Evolutionary conservation across 2,113 vertebrate species (phyloP).

Genomic region (Zapus hudsonius): DNA sequence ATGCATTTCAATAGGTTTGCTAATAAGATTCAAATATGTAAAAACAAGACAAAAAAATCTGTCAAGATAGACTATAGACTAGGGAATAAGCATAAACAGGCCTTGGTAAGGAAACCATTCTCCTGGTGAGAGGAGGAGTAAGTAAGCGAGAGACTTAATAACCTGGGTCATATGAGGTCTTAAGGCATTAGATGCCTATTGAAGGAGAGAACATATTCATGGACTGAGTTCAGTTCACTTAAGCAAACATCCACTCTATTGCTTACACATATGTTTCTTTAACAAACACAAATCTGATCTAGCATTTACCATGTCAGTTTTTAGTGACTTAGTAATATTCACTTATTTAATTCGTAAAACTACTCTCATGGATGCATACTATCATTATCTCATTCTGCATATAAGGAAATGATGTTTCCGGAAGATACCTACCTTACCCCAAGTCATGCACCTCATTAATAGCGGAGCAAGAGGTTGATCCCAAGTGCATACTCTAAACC

Average conservation of each 20-base stretch:
- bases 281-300: not conserved
- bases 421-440: not conserved
- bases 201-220: not conserved
- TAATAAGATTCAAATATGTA: not conserved
- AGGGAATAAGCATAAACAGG: not conserved
- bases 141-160: not conserved
- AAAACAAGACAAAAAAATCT: slow-evolving; percentile 19
- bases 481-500: not conserved
- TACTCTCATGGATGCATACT: not conserved
- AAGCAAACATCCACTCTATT: not conserved
- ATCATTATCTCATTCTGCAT: not conserved
- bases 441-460: not conserved
- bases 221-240: not conserved
- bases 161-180: not conserved
- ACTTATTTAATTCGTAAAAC: not conserved
- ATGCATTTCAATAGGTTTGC: not conserved
- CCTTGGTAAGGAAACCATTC: not conserved
- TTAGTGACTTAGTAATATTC: not conserved
- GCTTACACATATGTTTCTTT: slow-evolving; percentile 10
- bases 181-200: not conserved
- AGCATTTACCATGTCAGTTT: not conserved
- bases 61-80: not conserved
- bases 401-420: not conserved
- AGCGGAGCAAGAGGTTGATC: not conserved
- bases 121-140: not conserved